Percentiles rank a stretch among this genome's conserved stretches.
phyloP scores from a whole-genome alignment of 2,113 vertebrate genomes.

The Phainopepla nitens region DNA sequence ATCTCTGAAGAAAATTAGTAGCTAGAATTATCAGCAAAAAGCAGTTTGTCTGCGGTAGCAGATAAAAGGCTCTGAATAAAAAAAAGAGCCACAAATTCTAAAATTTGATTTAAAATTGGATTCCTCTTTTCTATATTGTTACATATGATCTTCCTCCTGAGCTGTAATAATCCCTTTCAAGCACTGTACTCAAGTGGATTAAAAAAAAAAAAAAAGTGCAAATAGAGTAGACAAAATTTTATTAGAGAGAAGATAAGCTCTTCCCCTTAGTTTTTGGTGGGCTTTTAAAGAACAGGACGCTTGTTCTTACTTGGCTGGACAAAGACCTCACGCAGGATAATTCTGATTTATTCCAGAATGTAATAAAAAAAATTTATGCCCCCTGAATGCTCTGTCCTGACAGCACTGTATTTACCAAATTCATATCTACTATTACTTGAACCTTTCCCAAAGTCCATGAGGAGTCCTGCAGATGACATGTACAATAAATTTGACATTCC shows the following conservation, averaged over 20 bases:
- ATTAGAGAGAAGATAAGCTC: background rate
- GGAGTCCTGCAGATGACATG: background rate
- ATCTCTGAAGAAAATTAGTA: constrained; percentile 40
- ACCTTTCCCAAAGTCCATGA: background rate
- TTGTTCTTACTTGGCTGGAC: background rate
- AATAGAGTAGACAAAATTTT: background rate
- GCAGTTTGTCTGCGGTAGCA: background rate
- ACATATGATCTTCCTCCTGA: background rate
- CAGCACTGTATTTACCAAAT: background rate
- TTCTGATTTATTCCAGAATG: background rate
- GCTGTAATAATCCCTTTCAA: background rate
- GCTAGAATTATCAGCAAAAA: constrained; percentile 41
- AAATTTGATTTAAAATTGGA: background rate
- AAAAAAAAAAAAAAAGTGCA: background rate
- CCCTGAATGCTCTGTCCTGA: background rate
- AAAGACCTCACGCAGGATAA: background rate
- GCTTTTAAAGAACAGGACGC: background rate
- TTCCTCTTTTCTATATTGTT: background rate
- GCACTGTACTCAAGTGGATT: background rate
- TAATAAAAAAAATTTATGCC: background rate
- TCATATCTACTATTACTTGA: background rate
- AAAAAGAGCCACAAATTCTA: background rate
- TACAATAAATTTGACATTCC: background rate
- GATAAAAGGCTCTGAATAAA: constrained; percentile 4
- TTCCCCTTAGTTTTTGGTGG: background rate